Percentiles rank a stretch among this genome's conserved stretches.
Conservation (phyloP, 2,888 invertebrate species). For the Caenorhabditis uteleia region DNA sequence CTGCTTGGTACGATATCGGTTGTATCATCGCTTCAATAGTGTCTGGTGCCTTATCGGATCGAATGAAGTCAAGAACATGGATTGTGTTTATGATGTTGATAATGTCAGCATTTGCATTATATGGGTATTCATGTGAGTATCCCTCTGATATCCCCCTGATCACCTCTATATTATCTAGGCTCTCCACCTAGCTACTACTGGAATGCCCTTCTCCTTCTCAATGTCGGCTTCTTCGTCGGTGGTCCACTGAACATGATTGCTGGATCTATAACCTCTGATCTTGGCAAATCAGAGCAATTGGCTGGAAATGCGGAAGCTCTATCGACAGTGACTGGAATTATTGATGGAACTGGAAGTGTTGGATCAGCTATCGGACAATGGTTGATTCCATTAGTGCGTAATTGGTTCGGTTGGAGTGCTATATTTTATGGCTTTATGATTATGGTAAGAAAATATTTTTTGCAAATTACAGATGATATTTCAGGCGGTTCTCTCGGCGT, state of each 20-base stretch:
- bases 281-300: slow-evolving; percentile 64
- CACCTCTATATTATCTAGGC: too few relatives aligned
- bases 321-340: slow-evolving; percentile 72
- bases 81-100: slow-evolving; percentile 53
- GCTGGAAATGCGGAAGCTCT: slow-evolving; percentile 71
- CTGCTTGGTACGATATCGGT: slow-evolving; percentile 73
- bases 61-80: slow-evolving; percentile 51
- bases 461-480: neutral
- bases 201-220: slow-evolving; percentile 70
- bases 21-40: slow-evolving; percentile 70
- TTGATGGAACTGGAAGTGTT: slow-evolving; percentile 70
- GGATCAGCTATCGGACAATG: slow-evolving; percentile 73
- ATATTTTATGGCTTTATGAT: slow-evolving; percentile 56
- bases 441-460: slow-evolving; percentile 37
- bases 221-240: slow-evolving; percentile 71
- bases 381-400: slow-evolving; percentile 64
- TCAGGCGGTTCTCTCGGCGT: slow-evolving; percentile 45
- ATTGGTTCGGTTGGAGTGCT: slow-evolving; percentile 51
- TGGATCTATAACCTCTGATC: slow-evolving; percentile 72
- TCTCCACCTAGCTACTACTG: slow-evolving; percentile 67
- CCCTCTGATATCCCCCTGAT: slow-evolving; percentile 1
- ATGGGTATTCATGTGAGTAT: slow-evolving; percentile 41
- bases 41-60: slow-evolving; percentile 56
- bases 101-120: slow-evolving; percentile 44
- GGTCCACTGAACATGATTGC: slow-evolving; percentile 72